phyloP scores from a whole-genome alignment of 2,797 vertebrate genomes.

The Gymnoscopelus braueri region DNA sequence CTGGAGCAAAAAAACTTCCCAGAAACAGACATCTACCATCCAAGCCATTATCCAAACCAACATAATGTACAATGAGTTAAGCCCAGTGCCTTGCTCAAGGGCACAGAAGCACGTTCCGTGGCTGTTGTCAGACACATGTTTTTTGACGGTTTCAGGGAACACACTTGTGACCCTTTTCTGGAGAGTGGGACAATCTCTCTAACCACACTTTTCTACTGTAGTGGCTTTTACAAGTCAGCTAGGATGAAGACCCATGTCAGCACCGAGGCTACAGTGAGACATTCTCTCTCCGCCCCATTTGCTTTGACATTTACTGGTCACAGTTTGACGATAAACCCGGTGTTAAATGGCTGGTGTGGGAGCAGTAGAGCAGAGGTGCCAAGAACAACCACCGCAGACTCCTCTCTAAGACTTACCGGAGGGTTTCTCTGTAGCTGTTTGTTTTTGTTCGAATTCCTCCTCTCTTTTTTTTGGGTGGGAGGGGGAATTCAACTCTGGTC shows the following conservation, averaged over 20 bases:
- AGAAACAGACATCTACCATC: no score
- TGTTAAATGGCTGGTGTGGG: conserved; percentile 44
- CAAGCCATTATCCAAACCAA: no score
- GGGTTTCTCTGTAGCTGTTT: conserved; percentile 50
- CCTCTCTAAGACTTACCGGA: conserved; percentile 47
- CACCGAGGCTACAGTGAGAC: conserved; percentile 20
- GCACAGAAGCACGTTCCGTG: no score
- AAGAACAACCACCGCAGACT: conserved; percentile 48
- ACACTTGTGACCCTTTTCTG: no score
- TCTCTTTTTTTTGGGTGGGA: conserved; percentile 19
- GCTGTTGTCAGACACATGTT: no score
- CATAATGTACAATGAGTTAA: no score
- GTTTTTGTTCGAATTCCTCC: conserved; percentile 54
- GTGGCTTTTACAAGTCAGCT: conserved; percentile 2
- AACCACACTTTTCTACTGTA: no score
- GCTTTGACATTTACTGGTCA: conserved; percentile 37
- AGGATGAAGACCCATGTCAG: neutral
- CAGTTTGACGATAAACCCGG: conserved; percentile 51
- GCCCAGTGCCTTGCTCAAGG: no score
- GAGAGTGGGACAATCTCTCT: no score
- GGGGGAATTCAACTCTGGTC: neutral
- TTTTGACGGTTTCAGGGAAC: no score
- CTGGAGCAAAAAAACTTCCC: no score
- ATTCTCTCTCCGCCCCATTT: conserved; percentile 38
- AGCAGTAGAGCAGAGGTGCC: conserved; percentile 41